These are phyloP conservation scores for Orycteropus afer DNA, from an alignment of 2,113 vertebrate species.

Conservation along the genomic window DNA sequence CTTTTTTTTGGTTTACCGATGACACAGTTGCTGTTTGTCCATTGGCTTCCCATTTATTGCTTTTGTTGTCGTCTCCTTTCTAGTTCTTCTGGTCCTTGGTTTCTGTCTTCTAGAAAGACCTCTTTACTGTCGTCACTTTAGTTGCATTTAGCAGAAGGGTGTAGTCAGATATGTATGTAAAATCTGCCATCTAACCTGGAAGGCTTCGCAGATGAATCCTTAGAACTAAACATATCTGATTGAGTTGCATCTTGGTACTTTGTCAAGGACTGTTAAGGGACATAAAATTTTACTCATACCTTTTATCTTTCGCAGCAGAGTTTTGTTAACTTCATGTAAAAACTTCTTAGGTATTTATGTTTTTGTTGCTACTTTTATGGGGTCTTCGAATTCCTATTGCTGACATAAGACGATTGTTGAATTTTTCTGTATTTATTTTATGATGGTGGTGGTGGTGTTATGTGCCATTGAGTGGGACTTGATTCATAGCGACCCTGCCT, in stretches of 20 bases:
- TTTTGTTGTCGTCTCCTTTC: not conserved
- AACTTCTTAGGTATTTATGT: not conserved
- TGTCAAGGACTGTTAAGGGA: not conserved
- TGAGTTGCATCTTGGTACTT: not conserved
- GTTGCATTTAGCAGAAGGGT: not conserved
- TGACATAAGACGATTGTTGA: not conserved
- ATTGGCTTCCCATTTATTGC: not conserved
- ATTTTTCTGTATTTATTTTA: slow-evolving; percentile 43
- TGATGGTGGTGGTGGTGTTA: too few relatives aligned
- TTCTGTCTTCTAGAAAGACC: not conserved
- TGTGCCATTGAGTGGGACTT: too few relatives aligned
- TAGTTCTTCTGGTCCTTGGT: not conserved
- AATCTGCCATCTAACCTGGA: not conserved
- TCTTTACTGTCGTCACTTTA: not conserved
- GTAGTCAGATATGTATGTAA: not conserved
- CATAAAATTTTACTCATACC: not conserved
- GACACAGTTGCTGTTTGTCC: not conserved
- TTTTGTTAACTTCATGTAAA: not conserved
- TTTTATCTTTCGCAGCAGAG: not conserved
- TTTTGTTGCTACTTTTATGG: not conserved
- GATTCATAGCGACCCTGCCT: too few relatives aligned
- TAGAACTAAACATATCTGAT: not conserved
- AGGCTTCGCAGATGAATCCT: not conserved
- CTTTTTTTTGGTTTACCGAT: not conserved
- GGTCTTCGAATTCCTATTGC: slow-evolving; percentile 25